Percentiles rank a stretch among this genome's conserved stretches.
Evolutionary conservation across 1,140 invertebrate species (phyloP).

Genomic region (Hylaeus anthracinus): DNA sequence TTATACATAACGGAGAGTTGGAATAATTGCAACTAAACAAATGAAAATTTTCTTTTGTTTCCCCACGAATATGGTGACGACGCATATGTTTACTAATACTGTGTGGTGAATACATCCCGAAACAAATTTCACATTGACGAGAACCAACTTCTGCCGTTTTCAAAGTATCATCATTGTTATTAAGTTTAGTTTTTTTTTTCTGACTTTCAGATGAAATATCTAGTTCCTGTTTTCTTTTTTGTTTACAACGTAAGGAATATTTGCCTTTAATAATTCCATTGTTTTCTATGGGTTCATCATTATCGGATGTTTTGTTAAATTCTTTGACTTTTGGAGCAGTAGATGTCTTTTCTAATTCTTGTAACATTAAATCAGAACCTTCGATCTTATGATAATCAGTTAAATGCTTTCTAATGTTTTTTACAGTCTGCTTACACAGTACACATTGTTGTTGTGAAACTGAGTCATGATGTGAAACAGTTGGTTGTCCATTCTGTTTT

Average conservation of each 20-base stretch:
- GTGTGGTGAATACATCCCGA: constrained; percentile 48
- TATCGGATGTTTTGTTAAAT: background rate
- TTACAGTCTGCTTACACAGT: constrained; percentile 69
- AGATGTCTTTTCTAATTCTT: constrained; percentile 40
- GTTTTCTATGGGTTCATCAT: background rate
- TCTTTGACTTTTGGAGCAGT: background rate
- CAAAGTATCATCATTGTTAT: background rate
- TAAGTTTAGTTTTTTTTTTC: background rate
- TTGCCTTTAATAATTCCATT: background rate
- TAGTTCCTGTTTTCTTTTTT: background rate
- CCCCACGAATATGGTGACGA: constrained; percentile 57
- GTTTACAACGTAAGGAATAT: background rate
- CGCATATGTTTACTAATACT: constrained; percentile 50
- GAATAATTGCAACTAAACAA: constrained; percentile 46
- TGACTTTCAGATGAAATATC: background rate
- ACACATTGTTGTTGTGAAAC: constrained; percentile 53
- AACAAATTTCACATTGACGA: constrained; percentile 60
- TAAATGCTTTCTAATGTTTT: constrained; percentile 71
- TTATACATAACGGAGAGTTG: constrained; percentile 48
- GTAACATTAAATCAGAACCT: constrained; percentile 52
- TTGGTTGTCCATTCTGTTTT: constrained; percentile 3
- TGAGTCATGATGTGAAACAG: background rate
- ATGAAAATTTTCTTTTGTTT: constrained; percentile 68
- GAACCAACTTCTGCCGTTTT: background rate
- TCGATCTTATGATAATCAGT: constrained; percentile 75